Base-by-base conservation (phyloP, 1,140 invertebrate genomes). In the Solenopsis invicta region DNA sequence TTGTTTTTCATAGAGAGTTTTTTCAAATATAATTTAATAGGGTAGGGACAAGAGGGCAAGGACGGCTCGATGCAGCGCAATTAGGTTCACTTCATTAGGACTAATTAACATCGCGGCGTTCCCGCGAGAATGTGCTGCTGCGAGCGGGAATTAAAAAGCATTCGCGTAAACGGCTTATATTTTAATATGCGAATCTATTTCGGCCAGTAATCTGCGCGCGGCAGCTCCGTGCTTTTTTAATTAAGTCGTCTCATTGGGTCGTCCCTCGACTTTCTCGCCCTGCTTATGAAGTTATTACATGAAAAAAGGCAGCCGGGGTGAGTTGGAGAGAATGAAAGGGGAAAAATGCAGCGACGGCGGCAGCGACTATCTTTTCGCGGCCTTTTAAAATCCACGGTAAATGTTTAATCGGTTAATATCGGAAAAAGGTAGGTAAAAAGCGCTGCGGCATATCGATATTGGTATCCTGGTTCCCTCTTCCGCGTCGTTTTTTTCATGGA, bases 341-440 rank as follows among this genome's bases (percentile, higher is more conserved):
- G 34, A 80, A 74, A 74, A 84, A 84, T 41, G 37, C 24, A 62
- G 54, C 34, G n/a, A 10, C 24, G 77, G 54, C 16, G 59, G 24
- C 37, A 34, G 41, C 56, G 45, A 13, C 62, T 71, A 81, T 81
- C 64, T 81, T 75, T 48, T 54, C 81, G 54, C 48, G 48, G 56
- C 56, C 81, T 54, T 75, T 84, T 85, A 85, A 76, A 85, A 85
- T 85, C 56, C 81, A 85, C 56, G 69, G 71, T 62, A 85, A 85
- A 85, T 85, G 81, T 85, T 85, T 85, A 85, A 85, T 85, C 81
- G 72, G 81, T 85, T 85, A 85, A 85, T 85, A 76, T 85, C 54
- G 56, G 24, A 75, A 76, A 81, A 81, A 69, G 29, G 16, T 37
- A 2, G n/a, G 16, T 59, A 81, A 67, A 69, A 59, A 64, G 24